A percentile compares a stretch with the other conserved stretches of the same genome.
These are phyloP conservation scores for Xestobium rufovillosum DNA, from an alignment of 2,888 invertebrate species.

Conservation along the genomic window DNA sequence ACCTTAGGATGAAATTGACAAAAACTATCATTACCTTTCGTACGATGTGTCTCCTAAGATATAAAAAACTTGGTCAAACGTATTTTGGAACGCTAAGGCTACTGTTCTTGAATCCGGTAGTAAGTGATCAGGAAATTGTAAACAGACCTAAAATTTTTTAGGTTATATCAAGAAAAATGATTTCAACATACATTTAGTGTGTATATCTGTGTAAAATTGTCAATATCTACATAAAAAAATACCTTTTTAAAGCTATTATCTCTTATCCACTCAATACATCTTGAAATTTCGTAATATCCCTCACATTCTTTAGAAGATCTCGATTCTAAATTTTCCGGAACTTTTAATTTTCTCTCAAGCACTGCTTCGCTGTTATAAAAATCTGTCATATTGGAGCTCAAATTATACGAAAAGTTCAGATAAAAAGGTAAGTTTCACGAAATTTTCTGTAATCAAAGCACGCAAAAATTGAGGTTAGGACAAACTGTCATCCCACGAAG, in stretches of 20 bases:
- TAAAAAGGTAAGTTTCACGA: too few relatives aligned
- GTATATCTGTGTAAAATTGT: neutral
- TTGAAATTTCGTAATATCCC: slow-evolving; percentile 57
- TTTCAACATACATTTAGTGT: slow-evolving; percentile 3
- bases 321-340: too few relatives aligned
- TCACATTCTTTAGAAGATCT: too few relatives aligned
- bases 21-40: slow-evolving; percentile 65
- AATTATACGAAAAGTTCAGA: too few relatives aligned
- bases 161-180: slow-evolving; percentile 8
- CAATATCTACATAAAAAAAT: slow-evolving; percentile 24
- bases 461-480: too few relatives aligned
- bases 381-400: too few relatives aligned
- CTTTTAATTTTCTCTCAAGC: too few relatives aligned
- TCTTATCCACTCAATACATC: slow-evolving; percentile 63
- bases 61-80: slow-evolving; percentile 57
- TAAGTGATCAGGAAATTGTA: slow-evolving; percentile 86
- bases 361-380: too few relatives aligned
- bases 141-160: slow-evolving; percentile 59
- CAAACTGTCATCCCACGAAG: too few relatives aligned
- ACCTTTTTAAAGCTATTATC: slow-evolving; percentile 61
- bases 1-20: too few relatives aligned
- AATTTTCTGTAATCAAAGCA: too few relatives aligned
- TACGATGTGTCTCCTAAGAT: slow-evolving; percentile 88
- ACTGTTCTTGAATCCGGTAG: slow-evolving; percentile 62
- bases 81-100: slow-evolving; percentile 46